Evolutionary conservation across 2,888 invertebrate species (phyloP).

Genomic region (Leucophenga montana): DNA sequence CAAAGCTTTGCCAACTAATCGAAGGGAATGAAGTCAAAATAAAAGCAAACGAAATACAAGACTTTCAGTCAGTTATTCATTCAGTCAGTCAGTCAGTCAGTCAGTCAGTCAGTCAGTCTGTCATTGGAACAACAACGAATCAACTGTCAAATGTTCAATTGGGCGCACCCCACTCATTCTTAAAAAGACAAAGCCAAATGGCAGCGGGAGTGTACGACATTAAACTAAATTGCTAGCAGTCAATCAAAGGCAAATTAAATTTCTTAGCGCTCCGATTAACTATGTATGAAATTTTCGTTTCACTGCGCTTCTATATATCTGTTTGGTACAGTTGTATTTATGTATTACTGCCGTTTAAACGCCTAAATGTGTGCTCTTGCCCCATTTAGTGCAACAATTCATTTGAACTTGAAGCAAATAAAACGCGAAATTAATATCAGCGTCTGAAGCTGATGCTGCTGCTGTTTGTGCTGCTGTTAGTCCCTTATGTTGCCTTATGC

Average conservation of each 20-base stretch:
- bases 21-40: too few species aligned
- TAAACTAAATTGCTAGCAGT: constrained; percentile 62
- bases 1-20: not conserved
- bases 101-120: constrained; percentile 2
- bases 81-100: constrained; percentile 50
- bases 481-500: not conserved
- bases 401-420: constrained; percentile 20
- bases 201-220: constrained; percentile 44
- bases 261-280: constrained; percentile 61
- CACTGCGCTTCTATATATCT: too few species aligned
- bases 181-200: too few species aligned
- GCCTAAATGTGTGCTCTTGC: constrained; percentile 41
- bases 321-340: constrained; percentile 1
- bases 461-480: constrained; percentile 5
- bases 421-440: constrained; percentile 30
- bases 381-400: constrained; percentile 54
- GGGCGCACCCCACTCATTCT: constrained; percentile 7
- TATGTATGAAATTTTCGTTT: constrained; percentile 50
- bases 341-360: constrained; percentile 40
- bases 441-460: constrained; percentile 14
- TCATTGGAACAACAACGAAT: constrained; percentile 26
- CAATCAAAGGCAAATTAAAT: constrained; percentile 68
- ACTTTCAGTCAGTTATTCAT: constrained; percentile 59
- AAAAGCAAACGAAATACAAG: constrained; percentile 22
- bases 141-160: constrained; percentile 11